Evolutionary conservation across 2,888 invertebrate genomes (phyloP), one percentile per base, ranked within the genome.

Genomic region (Cyrtodaria siliqua): DNA sequence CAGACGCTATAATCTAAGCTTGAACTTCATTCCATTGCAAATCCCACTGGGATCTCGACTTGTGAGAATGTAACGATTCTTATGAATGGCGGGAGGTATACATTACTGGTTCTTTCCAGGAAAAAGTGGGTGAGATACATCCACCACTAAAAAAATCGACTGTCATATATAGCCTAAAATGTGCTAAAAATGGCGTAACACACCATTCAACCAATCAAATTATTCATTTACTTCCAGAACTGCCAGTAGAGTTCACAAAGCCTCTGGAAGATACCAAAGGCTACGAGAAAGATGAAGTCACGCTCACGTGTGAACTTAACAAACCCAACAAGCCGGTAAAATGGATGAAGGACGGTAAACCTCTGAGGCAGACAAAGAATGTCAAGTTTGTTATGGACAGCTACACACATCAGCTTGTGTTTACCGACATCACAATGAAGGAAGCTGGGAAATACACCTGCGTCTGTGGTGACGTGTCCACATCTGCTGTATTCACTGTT

Each of bases 241-340:
- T 73, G 2, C 73, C 77, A 44, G 60, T 66, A 33, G 72, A 77
- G 49, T 82, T 82, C 62, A 77, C 69, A 16, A 79, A 77, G 49
- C 74, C 70, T 38, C 74, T 82, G 12, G 69, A 74, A 62, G 82
- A 82, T 60, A 68, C 68, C 9, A 69, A 68, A 40, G 78, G 86
- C 29, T 84, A 77, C 56, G 87, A 86, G 60, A 85, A 88, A 56
- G 82, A 84, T 20, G 77, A 77, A 85, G 97, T 97, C 1, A 95
- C 95, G 33, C 97, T 99, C 92, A 96, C 97, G 89, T 96, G 98
- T 86, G 97, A 98, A 93, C 94, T 98, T 14, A 97, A 97, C 24
- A 98, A 98, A 94, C 98, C 98, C 40, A 98, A 98, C 93, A 98
- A 98, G 20, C 93, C 97, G 2, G 97, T 97, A 0, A 96, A 96